phyloP scores from a whole-genome alignment of 2,113 vertebrate species.

The Sturnus vulgaris region DNA sequence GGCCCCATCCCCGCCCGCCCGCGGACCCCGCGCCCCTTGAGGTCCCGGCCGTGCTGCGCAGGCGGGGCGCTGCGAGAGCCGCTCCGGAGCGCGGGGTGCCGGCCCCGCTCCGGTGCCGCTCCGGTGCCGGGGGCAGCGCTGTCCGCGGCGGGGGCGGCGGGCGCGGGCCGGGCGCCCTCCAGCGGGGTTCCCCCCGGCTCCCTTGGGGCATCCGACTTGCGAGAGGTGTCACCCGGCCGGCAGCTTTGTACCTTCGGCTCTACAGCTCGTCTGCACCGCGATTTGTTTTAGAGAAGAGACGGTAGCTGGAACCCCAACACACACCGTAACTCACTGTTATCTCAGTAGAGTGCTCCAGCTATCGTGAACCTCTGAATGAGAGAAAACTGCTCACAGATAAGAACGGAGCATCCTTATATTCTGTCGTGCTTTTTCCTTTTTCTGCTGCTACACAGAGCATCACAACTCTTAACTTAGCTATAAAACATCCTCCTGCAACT shows the following conservation, averaged over 20 bases:
- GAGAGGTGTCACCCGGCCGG: rapidly evolving
- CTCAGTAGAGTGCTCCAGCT: rapidly evolving
- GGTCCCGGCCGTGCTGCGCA: background rate
- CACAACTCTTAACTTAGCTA: background rate
- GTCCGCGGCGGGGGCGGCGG: background rate
- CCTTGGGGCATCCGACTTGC: rapidly evolving
- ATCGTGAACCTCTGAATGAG: background rate
- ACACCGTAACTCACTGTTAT: rapidly evolving
- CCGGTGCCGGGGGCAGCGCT: background rate
- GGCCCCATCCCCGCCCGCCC: background rate
- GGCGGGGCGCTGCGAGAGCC: background rate
- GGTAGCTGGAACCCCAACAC: rapidly evolving
- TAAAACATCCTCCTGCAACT: background rate
- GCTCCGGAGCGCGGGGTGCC: no score
- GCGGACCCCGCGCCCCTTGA: no score
- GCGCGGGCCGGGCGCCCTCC: background rate
- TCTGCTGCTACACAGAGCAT: no score
- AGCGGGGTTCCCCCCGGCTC: background rate
- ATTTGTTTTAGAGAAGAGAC: rapidly evolving
- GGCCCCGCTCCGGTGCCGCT: background rate
- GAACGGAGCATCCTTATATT: rapidly evolving
- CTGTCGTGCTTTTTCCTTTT: background rate
- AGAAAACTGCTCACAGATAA: rapidly evolving
- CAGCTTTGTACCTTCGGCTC: background rate
- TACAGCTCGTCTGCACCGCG: no score